These are phyloP conservation scores for Drosophila birchii DNA, from an alignment of 2,888 invertebrate genomes.

Conservation along the genomic window DNA sequence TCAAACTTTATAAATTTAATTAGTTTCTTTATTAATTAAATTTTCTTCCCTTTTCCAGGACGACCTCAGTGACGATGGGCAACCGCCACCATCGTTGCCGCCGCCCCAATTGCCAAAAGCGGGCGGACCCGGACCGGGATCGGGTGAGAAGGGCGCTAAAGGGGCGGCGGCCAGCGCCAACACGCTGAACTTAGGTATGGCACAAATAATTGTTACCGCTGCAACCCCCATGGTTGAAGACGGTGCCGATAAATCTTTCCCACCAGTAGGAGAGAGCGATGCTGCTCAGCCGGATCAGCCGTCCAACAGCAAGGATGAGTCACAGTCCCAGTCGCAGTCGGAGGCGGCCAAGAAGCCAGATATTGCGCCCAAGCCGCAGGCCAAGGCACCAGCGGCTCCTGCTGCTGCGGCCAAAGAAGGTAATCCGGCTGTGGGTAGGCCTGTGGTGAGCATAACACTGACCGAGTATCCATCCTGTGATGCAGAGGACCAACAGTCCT, in stretches of 20 bases:
- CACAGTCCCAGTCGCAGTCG: slow-evolving; percentile 21
- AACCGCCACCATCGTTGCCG: slow-evolving; percentile 78
- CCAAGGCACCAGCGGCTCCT: slow-evolving; percentile 37
- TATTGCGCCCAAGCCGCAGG: slow-evolving; percentile 60
- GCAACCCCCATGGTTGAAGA: slow-evolving; percentile 97
- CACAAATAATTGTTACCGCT: slow-evolving; percentile 96
- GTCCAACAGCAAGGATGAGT: slow-evolving; percentile 34
- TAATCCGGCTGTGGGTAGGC: slow-evolving; percentile 52
- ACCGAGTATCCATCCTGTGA: slow-evolving; percentile 67
- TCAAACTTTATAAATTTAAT: too few species aligned
- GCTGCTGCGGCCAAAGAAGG: slow-evolving; percentile 68
- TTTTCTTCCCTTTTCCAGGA: slow-evolving; percentile 65
- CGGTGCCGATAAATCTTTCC: slow-evolving; percentile 90
- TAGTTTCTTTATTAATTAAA: background rate
- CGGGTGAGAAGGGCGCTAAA: slow-evolving; percentile 39
- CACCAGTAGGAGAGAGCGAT: slow-evolving; percentile 86
- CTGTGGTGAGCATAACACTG: slow-evolving; percentile 66
- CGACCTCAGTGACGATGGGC: slow-evolving; percentile 81
- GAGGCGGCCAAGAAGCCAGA: slow-evolving; percentile 65
- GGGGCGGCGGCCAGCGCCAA: slow-evolving; percentile 69
- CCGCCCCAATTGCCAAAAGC: slow-evolving; percentile 67
- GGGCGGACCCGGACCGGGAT: slow-evolving; percentile 36
- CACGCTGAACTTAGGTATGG: slow-evolving; percentile 91
- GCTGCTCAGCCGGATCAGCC: slow-evolving; percentile 43
- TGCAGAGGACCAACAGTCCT: slow-evolving; percentile 75